A percentile compares a stretch with the other conserved stretches of the same genome.
Conservation (phyloP, 2,113 vertebrate species). For the Scartelaos histophorus region DNA sequence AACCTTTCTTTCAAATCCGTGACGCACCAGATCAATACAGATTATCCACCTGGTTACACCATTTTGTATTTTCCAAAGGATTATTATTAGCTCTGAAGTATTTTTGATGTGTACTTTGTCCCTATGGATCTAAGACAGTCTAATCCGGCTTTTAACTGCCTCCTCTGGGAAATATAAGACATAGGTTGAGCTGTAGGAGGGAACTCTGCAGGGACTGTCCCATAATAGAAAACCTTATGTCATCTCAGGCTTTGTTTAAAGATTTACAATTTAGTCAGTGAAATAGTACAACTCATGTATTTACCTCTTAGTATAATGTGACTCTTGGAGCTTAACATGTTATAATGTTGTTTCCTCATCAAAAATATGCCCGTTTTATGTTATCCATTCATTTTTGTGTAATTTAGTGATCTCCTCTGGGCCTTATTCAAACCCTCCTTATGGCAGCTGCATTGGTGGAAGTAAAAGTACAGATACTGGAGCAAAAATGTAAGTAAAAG, state of each 20-base stretch:
- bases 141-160: not conserved
- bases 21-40: not conserved
- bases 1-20: not conserved
- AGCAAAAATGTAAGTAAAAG: too few relatives aligned
- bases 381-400: too few relatives aligned
- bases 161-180: not conserved
- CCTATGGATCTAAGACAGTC: too few relatives aligned
- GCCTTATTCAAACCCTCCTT: too few relatives aligned
- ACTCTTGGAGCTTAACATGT: too few relatives aligned
- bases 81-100: not conserved
- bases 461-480: too few relatives aligned
- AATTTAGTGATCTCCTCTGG: too few relatives aligned
- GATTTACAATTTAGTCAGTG: not conserved
- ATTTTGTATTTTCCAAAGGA: not conserved
- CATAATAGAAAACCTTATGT: not conserved
- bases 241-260: not conserved
- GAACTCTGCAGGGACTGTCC: not conserved
- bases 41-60: not conserved
- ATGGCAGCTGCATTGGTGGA: too few relatives aligned
- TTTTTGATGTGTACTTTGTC: not conserved
- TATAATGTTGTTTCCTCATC: too few relatives aligned
- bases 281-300: not conserved
- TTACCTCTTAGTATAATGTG: not conserved
- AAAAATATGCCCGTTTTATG: too few relatives aligned
- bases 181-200: not conserved